A percentile compares a stretch with the other conserved stretches of the same genome.
Evolutionary conservation across 2,797 vertebrate genomes (phyloP).

Genomic region (Pseudomugil gertrudae): DNA sequence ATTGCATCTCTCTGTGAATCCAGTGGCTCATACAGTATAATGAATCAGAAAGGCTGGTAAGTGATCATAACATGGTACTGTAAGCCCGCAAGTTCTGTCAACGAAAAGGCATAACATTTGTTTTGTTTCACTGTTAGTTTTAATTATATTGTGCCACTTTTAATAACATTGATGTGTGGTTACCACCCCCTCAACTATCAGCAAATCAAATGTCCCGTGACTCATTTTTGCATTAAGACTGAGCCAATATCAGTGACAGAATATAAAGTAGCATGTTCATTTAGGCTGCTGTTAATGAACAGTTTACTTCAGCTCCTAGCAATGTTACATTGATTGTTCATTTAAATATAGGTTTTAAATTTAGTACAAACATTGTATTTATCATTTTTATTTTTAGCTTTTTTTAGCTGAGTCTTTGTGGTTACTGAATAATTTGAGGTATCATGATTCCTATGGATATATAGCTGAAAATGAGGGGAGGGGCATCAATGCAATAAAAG

Average conservation of each 20-base stretch:
- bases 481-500: slow-evolving; percentile 36
- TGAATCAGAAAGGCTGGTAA: neutral
- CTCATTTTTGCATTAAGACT: neutral
- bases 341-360: neutral
- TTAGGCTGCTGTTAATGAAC: neutral
- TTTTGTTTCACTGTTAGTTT: neutral
- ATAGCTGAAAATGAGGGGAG: slow-evolving; percentile 13
- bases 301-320: neutral
- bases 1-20: neutral
- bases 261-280: neutral
- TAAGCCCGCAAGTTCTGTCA: neutral
- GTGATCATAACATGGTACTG: neutral
- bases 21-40: neutral
- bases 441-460: neutral
- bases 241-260: neutral
- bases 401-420: neutral
- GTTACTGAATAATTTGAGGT: neutral
- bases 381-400: neutral
- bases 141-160: neutral
- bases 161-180: neutral
- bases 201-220: neutral
- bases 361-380: neutral
- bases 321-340: neutral
- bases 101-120: neutral
- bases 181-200: slow-evolving; percentile 1